Base-by-base conservation (phyloP, 2,113 vertebrate species). In the Procapra przewalskii region DNA sequence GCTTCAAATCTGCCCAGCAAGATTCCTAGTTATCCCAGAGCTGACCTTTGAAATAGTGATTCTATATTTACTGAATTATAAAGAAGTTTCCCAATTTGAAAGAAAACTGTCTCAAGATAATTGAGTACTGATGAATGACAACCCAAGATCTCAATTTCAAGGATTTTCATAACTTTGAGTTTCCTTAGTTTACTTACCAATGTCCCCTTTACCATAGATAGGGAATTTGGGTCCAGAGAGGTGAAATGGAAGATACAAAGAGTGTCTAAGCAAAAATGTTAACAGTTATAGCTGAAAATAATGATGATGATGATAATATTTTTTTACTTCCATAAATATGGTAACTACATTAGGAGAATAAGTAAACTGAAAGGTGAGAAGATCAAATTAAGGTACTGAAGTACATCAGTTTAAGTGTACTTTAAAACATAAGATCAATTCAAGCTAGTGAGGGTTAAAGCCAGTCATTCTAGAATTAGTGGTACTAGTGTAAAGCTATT, bases 61-160 rank as follows among this genome's bases (percentile, higher is more conserved):
- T 96, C 79, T 57, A 6, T 94, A 94, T 90, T 88, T 92, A 97
- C 54, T 67, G 16, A 93, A 64, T 82, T 94, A 67, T 80, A 31
- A 71, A 50, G 29, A 92, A 36, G 54, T 57, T 92, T 90, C 27
- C 29, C 40, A 90, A 52, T 31, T 71, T 29, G 52, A 95, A 93
- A 96, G 50, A 83, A 91, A 94, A 93, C 15, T 87, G 14, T 19
- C 67, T 95, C 31, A n/a, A 93, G 59, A 79, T 54, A 96, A 88
- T 60, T 90, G 17, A 60, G n/a, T 91, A 50, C 50, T 84, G 67
- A 85, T 36, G 1, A 36, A 79, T 36, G n/a, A 94, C 25, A 10
- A 2, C 21, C 43, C 67, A 55, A 94, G 36, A 77, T 55, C 43
- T 89, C 55, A 71, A 86, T 83, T 60, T 81, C 19, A 50, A 48